Evolutionary conservation across 1,140 invertebrate genomes (phyloP), one percentile per base, ranked within the genome.

Genomic region (Magallana gigas): DNA sequence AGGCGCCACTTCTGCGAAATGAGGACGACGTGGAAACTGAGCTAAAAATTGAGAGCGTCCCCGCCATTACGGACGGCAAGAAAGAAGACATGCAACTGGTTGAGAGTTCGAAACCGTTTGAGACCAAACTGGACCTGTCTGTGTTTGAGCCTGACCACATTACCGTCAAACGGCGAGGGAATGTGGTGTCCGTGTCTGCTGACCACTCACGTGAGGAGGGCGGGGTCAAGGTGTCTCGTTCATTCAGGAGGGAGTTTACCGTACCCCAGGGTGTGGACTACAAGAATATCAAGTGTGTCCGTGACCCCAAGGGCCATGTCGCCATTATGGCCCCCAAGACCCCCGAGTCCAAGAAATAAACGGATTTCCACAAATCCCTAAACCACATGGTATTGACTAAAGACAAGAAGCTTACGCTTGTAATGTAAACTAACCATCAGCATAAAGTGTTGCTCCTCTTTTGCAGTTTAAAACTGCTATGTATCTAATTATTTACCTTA

Each of bases 11-110:
- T 14, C 11, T 83, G 0, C 9, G 18, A 1, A 76, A 71, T 18
- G n/a, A 29, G 11, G 18, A 58, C 12, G 68, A 86, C 3, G 83
- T 62, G 16, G 86, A 87, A 8, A 83, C 57, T 8, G 83, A 87
- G 16, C 16, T 60, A n/a, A 83, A 80, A 57, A 82, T 68, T 23
- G 81, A 87, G 7, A 58, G 68, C 23, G 83, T 84, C 1, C 18
- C 57, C 0, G 84, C 71, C 3, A 82, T n/a, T 0, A 23, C 14
- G 4, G 57, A 57, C 14, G 18, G n/a, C 36, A 56, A 56, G n/a
- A 29, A 57, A 83, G 48, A 83, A 23, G 68, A 76, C 23, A 64
- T 64, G 48, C 76, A 80, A 16, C 14, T 36, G 23, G 76, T 56
- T 14, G 76, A 80, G 8, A 58, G 18, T 6, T 57, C 36, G n/a